These are phyloP conservation scores for Tetramorium simillimum DNA, from an alignment of 1,140 invertebrate species.

Conservation along the genomic window DNA sequence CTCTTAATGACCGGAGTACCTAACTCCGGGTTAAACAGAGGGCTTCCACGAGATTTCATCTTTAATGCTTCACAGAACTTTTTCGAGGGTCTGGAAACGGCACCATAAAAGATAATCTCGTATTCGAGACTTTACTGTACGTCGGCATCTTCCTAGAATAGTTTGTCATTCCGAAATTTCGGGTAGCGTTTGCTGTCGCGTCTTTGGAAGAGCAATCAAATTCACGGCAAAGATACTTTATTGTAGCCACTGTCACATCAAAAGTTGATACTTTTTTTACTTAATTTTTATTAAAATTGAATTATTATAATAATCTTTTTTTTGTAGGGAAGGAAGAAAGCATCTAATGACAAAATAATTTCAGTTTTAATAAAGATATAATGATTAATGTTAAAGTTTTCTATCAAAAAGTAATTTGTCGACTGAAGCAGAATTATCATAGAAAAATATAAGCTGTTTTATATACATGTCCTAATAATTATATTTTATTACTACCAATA, in stretches of 20 bases:
- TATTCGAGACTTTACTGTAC: constrained; percentile 73
- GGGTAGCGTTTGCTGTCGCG: neutral
- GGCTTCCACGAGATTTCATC: constrained; percentile 72
- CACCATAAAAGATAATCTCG: constrained; percentile 73
- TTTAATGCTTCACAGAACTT: constrained; percentile 69
- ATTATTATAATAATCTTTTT: neutral
- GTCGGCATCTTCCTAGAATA: constrained; percentile 76
- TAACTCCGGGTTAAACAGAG: constrained; percentile 59
- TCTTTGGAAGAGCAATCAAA: neutral
- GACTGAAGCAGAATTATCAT: neutral
- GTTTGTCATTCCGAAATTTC: constrained; percentile 48
- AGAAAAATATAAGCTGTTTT: neutral
- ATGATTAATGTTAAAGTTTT: neutral
- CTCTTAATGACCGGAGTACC: constrained; percentile 35
- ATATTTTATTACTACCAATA: neutral
- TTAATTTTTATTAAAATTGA: neutral
- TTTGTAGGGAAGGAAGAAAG: neutral
- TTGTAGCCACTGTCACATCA: neutral
- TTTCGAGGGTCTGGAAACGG: constrained; percentile 68
- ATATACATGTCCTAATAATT: neutral
- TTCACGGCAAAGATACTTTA: neutral
- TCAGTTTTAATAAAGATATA: neutral
- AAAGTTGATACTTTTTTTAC: neutral
- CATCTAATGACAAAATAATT: neutral
- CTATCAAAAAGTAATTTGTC: neutral